Evolutionary conservation across 2,888 invertebrate species (phyloP).

Genomic region (Meandrusa payeni): DNA sequence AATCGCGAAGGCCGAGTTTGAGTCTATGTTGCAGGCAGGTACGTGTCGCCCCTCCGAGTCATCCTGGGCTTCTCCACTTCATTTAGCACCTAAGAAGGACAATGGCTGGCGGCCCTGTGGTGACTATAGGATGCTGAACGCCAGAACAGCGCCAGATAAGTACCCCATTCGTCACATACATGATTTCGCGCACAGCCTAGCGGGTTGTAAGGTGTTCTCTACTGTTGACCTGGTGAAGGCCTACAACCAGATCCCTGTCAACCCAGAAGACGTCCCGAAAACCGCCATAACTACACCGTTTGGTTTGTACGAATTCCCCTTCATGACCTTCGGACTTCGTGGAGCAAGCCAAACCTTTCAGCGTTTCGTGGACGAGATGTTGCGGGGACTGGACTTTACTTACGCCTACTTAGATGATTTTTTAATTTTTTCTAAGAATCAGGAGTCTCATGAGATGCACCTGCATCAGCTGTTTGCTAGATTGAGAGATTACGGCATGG

Average conservation of each 20-base stretch:
- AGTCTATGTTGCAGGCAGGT: constrained; percentile 22
- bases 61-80: constrained; percentile 42
- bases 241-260: constrained; percentile 29
- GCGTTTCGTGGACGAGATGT: constrained; percentile 19
- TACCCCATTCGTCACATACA: constrained; percentile 45
- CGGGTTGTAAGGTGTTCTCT: constrained; percentile 35
- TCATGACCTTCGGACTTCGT: too few species aligned
- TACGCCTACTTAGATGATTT: constrained; percentile 20
- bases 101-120: constrained; percentile 43
- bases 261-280: constrained; percentile 24
- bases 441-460: constrained; percentile 36
- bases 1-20: constrained; percentile 18
- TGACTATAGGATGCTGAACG: constrained; percentile 34
- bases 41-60: constrained; percentile 30
- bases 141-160: constrained; percentile 34
- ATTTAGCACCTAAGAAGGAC: constrained; percentile 41
- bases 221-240: constrained; percentile 44
- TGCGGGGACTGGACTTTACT: too few species aligned
- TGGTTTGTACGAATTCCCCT: constrained; percentile 26
- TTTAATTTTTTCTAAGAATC: constrained; percentile 5
- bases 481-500: background rate
- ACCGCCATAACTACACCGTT: constrained; percentile 29
- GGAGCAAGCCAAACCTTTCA: constrained; percentile 34
- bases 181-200: constrained; percentile 38
- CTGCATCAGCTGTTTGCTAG: constrained; percentile 32